These are phyloP conservation scores for Trypoxylus dichotomus DNA, from an alignment of 1,140 invertebrate species.

Conservation along the genomic window DNA sequence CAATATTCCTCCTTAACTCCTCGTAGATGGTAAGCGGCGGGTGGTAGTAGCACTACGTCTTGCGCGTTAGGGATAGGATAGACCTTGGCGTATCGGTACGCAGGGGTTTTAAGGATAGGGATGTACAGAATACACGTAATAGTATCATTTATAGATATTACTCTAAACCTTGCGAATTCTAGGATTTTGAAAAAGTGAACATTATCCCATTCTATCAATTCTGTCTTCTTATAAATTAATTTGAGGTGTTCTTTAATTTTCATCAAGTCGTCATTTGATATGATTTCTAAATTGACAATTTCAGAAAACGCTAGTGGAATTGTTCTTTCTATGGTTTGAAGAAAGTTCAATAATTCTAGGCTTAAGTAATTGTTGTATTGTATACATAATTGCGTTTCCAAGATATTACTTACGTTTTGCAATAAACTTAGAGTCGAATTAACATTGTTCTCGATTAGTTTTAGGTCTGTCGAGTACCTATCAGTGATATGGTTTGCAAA, in stretches of 20 bases:
- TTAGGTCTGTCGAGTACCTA: neutral
- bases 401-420: neutral
- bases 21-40: conserved; percentile 11
- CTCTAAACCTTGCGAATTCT: conserved; percentile 27
- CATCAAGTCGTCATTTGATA: neutral
- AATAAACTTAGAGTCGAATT: neutral
- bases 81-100: neutral
- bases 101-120: neutral
- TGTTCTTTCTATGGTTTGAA: neutral
- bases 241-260: neutral
- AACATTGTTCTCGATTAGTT: neutral
- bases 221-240: neutral
- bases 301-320: neutral
- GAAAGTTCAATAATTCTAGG: neutral
- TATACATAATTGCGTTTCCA: neutral
- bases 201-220: neutral
- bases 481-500: neutral
- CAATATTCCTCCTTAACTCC: neutral
- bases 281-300: neutral
- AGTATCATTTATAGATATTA: neutral
- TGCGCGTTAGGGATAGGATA: neutral
- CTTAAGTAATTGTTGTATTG: neutral
- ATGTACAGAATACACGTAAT: conserved; percentile 32
- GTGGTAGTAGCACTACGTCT: neutral
- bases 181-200: neutral